Conservation (phyloP, 2,797 vertebrate genomes). For the Huso huso region DNA sequence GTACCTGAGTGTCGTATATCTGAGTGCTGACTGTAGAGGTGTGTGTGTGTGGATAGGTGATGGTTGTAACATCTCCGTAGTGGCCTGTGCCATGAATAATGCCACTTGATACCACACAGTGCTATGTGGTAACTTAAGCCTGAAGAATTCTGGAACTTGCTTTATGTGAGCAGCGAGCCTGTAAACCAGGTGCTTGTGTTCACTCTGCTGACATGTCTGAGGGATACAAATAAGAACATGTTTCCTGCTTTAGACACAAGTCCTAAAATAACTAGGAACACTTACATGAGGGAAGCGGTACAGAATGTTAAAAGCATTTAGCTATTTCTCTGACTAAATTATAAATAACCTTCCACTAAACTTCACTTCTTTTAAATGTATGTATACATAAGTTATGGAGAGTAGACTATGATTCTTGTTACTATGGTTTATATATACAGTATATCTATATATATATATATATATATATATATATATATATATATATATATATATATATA, state of each 20-base stretch:
- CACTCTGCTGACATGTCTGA: slow-evolving; percentile 78
- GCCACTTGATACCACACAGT: slow-evolving; percentile 36
- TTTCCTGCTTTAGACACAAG: slow-evolving; percentile 91
- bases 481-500: not conserved
- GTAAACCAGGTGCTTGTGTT: slow-evolving; percentile 65
- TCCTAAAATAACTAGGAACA: slow-evolving; percentile 91
- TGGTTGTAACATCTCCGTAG: slow-evolving; percentile 21
- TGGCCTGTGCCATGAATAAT: slow-evolving; percentile 36
- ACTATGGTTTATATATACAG: too few relatives aligned
- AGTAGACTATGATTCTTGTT: too few relatives aligned
- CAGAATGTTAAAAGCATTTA: slow-evolving; percentile 55
- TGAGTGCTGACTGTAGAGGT: too few relatives aligned
- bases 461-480: not conserved
- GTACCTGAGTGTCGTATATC: too few relatives aligned
- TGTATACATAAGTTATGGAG: too few relatives aligned
- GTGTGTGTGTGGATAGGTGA: not conserved
- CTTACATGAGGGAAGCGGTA: slow-evolving; percentile 72
- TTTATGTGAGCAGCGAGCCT: slow-evolving; percentile 74
- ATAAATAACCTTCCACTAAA: slow-evolving; percentile 45
- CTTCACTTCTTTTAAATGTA: slow-evolving; percentile 47
- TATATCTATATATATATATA: not conserved
- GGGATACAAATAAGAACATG: slow-evolving; percentile 87
- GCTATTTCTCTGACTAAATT: slow-evolving; percentile 59
- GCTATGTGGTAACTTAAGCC: slow-evolving; percentile 31
- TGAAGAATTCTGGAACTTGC: slow-evolving; percentile 39